These are phyloP conservation scores for Hypomecis atomaria DNA, from an alignment of 2,888 invertebrate species.

Conservation along the genomic window DNA sequence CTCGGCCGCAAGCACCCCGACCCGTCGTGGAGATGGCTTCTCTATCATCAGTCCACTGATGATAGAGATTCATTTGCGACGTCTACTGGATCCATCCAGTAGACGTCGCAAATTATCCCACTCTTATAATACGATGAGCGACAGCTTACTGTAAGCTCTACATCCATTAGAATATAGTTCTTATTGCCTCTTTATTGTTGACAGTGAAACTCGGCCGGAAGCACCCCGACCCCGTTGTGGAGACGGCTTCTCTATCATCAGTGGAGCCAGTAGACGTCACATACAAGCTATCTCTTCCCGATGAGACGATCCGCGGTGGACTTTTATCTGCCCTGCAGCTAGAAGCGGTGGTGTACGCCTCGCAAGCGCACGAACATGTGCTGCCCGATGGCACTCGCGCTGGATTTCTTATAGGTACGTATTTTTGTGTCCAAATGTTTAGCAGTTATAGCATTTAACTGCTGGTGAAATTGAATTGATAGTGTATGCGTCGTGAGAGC, in stretches of 20 bases:
- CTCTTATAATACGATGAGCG: too few species aligned
- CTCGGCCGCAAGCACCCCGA: conserved; percentile 98
- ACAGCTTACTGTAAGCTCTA: too few species aligned
- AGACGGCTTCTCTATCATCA: conserved; percentile 98
- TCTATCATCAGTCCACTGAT: conserved; percentile 95
- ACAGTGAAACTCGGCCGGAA: conserved; percentile 96
- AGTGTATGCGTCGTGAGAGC: too few species aligned
- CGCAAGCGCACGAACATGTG: conserved; percentile 97
- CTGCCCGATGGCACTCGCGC: conserved; percentile 95
- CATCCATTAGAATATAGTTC: neutral
- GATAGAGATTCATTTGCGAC: too few species aligned
- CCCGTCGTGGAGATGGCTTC: conserved; percentile 99
- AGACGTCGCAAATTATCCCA: too few species aligned
- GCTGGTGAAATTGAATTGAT: too few species aligned
- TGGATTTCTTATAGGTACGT: conserved; percentile 95
- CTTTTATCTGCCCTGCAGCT: conserved; percentile 97
- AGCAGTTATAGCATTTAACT: too few species aligned
- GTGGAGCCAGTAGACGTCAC: conserved; percentile 97
- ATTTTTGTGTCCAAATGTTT: too few species aligned
- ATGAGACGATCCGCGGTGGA: conserved; percentile 92
- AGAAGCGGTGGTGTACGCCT: conserved; percentile 98
- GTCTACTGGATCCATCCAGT: conserved; percentile 68
- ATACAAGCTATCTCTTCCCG: conserved; percentile 93
- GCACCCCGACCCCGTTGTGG: conserved; percentile 99
- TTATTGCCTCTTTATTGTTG: neutral